Base-by-base conservation (phyloP, 2,888 invertebrate species). In the Piscicola geometra region DNA sequence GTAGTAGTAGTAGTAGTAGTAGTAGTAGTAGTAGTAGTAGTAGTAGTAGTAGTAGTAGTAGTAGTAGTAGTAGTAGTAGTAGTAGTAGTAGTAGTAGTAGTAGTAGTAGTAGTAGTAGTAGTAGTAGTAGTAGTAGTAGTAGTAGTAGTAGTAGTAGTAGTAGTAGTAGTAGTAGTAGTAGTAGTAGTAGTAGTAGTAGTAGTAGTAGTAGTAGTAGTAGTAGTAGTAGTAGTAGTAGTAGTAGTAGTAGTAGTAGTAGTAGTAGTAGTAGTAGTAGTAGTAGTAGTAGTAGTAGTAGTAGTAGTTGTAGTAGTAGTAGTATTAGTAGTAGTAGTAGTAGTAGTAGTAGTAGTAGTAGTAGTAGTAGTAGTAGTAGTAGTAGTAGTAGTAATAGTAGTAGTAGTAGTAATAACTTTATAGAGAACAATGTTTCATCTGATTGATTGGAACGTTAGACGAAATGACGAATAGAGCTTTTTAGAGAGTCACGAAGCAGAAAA, bases 21-120 rank as follows among this genome's bases (percentile, higher is more conserved):
- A 71, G 71, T 47, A 71, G 71, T 71, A 47, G 71, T 71, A 71
- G 71, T 71, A 71, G 50, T 47, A 71, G 71, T 71, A 47, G 71
- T 71, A 71, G 71, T 71, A 71, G 50, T 47, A 71, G 71, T 71
- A 47, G 71, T 71, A 71, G 71, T 71, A 47, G 71, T 47, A 71
- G 71, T 71, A 47, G 71, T 71, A 71, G 71, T 71, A 71, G 71
- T 71, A 71, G 50, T 71, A 71, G 50, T 71, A 18, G 72, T 71
- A 18, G 72, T 71, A 71, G 36, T 47, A 71, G 36, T 71, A 71
- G 47, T 47, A 71, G 50, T 71, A 47, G 50, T 71, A 47, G 71
- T 47, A 71, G 71, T 71, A 71, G 71, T 71, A 71, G 71, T 71
- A 47, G 71, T 71, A 47, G 50, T 71, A 47, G 50, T 71, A 47